A percentile compares a stretch with the other conserved stretches of the same genome.
phyloP scores from a whole-genome alignment of 2,797 vertebrate genomes.

The Danio tinwini region DNA sequence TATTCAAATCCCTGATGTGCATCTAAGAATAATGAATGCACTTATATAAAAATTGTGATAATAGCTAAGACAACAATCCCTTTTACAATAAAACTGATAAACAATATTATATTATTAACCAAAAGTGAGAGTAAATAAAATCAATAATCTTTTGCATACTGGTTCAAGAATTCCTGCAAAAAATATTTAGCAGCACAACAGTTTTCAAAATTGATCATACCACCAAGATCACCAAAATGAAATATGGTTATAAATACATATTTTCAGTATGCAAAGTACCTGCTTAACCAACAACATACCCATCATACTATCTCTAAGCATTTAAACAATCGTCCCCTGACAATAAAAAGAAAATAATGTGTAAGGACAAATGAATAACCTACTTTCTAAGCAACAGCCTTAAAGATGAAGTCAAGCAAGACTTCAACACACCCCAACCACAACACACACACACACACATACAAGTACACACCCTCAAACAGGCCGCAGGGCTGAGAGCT shows the following conservation, averaged over 20 bases:
- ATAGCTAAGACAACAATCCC: neutral
- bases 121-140: neutral
- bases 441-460: conserved; percentile 62
- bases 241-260: neutral
- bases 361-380: conserved; percentile 12
- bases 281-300: neutral
- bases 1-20: neutral
- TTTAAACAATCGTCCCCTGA: neutral
- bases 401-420: conserved; percentile 13
- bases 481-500: conserved; percentile 66
- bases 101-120: neutral
- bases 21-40: too few species aligned
- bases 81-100: neutral
- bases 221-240: neutral
- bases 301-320: neutral
- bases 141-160: neutral
- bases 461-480: conserved; percentile 52
- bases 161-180: neutral
- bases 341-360: neutral
- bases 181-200: neutral
- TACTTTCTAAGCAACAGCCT: conserved; percentile 5
- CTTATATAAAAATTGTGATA: neutral
- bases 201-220: neutral
- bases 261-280: neutral
- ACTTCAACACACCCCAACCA: conserved; percentile 8